Evolutionary conservation across 2,797 vertebrate genomes (phyloP).

Genomic region (Enteromius fasciolatus): DNA sequence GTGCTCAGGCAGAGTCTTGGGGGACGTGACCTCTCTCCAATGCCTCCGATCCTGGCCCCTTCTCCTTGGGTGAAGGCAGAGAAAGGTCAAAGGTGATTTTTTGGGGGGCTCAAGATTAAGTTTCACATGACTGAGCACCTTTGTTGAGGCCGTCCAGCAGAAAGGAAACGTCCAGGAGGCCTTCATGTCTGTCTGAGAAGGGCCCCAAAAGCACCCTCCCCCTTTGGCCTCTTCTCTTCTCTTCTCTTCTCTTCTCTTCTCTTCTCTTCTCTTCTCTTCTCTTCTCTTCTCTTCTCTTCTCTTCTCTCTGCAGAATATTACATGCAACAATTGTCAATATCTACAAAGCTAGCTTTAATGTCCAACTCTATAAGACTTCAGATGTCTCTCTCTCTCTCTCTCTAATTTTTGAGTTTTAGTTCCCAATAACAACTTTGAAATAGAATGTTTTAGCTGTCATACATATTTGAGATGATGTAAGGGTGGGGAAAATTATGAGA

Average conservation of each 20-base stretch:
- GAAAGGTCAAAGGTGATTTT: slow-evolving; percentile 81
- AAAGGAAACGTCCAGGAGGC: slow-evolving; percentile 81
- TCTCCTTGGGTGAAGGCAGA: slow-evolving; percentile 79
- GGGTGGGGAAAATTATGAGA: background rate
- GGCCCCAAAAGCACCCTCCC: slow-evolving; percentile 36
- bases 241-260: slow-evolving; percentile 17
- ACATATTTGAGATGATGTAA: background rate
- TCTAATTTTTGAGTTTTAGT: too few species aligned
- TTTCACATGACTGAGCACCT: slow-evolving; percentile 86
- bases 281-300: background rate
- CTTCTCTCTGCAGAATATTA: background rate
- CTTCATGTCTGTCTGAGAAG: slow-evolving; percentile 78
- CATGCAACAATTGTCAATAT: background rate
- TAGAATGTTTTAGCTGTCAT: background rate
- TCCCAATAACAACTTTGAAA: too few species aligned
- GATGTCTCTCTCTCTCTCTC: too few species aligned
- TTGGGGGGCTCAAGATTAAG: slow-evolving; percentile 80
- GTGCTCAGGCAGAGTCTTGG: slow-evolving; percentile 70
- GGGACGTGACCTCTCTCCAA: slow-evolving; percentile 81
- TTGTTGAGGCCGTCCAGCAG: slow-evolving; percentile 79
- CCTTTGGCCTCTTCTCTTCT: slow-evolving; percentile 14
- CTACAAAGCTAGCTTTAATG: background rate
- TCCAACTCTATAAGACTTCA: background rate
- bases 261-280: slow-evolving; percentile 34
- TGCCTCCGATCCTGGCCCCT: slow-evolving; percentile 81